Conservation (phyloP, 2,113 vertebrate genomes). For the Aphelocoma coerulescens region DNA sequence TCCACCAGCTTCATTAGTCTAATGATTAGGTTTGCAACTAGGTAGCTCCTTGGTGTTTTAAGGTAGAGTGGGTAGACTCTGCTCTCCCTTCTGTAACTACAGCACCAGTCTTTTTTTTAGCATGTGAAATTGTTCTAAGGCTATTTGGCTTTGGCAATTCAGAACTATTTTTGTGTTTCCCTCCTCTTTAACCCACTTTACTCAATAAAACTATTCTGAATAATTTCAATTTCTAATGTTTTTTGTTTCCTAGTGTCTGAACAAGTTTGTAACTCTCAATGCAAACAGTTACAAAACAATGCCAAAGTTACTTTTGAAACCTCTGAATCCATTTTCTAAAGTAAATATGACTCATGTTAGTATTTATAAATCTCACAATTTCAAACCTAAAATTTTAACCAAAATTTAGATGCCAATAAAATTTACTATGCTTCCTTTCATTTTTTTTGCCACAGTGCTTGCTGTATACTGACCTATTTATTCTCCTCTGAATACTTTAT, state of each 20-base stretch:
- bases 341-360: background rate
- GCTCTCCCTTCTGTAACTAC: background rate
- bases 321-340: background rate
- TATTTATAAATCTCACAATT: background rate
- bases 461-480: background rate
- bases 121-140: background rate
- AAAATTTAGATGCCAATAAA: background rate
- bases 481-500: background rate
- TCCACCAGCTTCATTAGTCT: conserved; percentile 24
- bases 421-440: background rate
- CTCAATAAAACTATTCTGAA: background rate
- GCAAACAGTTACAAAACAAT: background rate
- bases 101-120: background rate
- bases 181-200: background rate
- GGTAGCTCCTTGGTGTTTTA: background rate
- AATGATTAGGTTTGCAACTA: background rate
- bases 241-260: background rate
- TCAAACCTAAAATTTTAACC: background rate
- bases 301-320: background rate
- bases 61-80: background rate
- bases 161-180: background rate
- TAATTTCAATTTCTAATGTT: background rate
- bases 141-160: background rate
- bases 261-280: background rate
- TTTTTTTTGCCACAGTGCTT: background rate